Evolutionary conservation across 2,113 vertebrate species (phyloP).

Genomic region (Talpa occidentalis): DNA sequence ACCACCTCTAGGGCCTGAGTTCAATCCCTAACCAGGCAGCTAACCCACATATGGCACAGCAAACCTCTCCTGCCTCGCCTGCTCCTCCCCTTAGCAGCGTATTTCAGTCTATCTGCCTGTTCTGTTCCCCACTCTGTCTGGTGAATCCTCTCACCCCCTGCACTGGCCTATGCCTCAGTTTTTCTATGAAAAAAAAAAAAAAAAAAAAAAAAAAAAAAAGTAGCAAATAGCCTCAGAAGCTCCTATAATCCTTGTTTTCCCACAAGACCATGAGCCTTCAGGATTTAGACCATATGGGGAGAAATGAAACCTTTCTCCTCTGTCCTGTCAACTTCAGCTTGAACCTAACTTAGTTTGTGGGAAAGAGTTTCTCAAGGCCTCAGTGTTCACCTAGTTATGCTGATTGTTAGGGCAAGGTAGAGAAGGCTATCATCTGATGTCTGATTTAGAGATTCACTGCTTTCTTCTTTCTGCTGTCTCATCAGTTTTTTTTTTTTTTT

Average conservation of each 20-base stretch:
- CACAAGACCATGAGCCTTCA: neutral
- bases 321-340: conserved; percentile 3
- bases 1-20: too few relatives aligned
- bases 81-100: too few relatives aligned
- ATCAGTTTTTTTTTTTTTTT: neutral
- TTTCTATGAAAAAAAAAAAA: neutral
- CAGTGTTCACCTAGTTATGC: neutral
- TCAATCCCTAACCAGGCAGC: too few relatives aligned
- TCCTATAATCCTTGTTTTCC: conserved; percentile 26
- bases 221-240: neutral
- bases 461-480: neutral
- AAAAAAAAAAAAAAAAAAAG: neutral
- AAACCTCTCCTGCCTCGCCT: too few relatives aligned
- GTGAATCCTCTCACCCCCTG: too few relatives aligned
- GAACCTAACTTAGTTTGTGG: neutral
- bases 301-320: neutral
- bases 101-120: too few relatives aligned
- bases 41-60: too few relatives aligned
- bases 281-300: neutral
- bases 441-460: neutral
- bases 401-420: neutral
- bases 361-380: neutral
- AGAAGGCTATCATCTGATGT: neutral
- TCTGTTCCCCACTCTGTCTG: too few relatives aligned
- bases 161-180: too few relatives aligned